Evolutionary conservation across 2,797 vertebrate genomes (phyloP), one percentile per base, ranked within the genome.

Genomic region (Clarias platycephalus): DNA sequence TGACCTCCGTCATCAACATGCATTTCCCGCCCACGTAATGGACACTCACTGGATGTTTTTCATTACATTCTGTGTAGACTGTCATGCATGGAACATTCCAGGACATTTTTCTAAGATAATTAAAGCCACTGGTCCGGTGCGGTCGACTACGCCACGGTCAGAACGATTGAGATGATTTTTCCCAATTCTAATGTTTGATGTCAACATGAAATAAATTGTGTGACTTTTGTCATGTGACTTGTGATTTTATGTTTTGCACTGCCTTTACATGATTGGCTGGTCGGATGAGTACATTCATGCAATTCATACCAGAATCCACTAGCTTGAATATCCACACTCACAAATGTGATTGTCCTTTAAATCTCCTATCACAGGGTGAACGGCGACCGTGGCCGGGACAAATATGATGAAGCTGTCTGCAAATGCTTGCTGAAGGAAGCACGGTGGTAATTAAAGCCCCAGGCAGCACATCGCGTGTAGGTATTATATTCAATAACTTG

Each of bases 401-500:
- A 76, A 71, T 64, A 81, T 85, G 80, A 86, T 67, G 72, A 86
- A 86, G 80, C 76, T 76, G 81, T 82, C 85, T 79, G 68, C 74
- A 57, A 84, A 81, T 40, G 40, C 60, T 76, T 81, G 40, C 77
- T 84, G 86, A 85, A 81, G 68, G 81, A 87, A 77, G 7, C 74
- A 79, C 60, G 49, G 71, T 1, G 0, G 80, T 83, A 86, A 86
- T 84, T 81, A 82, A 81, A 84, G 82, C 88, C 81, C 15, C 72
- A 75, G 88, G 84, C 87, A 49, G 82, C 74, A 83, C 55, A 85
- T 62, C 72, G 72, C 63, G 77, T 62, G 78, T 75, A 72, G 71
- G 86, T 82, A 82, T 84, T 86, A 82, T 82, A 86, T 86, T 88
- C 80, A 62, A 86, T 86, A 85, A 84, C 49, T 71, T 71, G 40